Conservation (phyloP, 2,888 invertebrate genomes). For the Calameuta filiformis region DNA sequence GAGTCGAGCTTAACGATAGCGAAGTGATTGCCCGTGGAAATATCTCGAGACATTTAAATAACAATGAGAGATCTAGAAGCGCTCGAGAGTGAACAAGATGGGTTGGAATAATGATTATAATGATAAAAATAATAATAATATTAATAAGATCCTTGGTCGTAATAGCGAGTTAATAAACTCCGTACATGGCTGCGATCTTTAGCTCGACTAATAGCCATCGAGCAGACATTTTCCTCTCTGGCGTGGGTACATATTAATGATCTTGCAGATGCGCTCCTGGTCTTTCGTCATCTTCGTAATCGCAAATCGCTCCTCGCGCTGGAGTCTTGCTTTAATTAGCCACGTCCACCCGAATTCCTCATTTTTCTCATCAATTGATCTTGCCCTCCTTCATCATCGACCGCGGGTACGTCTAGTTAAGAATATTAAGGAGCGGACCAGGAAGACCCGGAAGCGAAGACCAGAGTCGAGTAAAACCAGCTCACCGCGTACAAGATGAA, state of each 20-base stretch:
- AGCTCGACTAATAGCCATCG: conserved; percentile 24
- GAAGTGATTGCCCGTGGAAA: no score
- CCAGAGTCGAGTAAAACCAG: no score
- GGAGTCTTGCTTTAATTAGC: no score
- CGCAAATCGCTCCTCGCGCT: no score
- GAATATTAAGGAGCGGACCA: no score
- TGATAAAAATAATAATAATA: not conserved
- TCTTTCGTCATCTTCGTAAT: conserved; percentile 29
- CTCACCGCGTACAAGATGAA: no score
- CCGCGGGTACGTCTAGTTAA: no score
- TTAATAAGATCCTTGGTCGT: conserved; percentile 14
- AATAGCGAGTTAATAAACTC: conserved; percentile 31
- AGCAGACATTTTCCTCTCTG: conserved; percentile 23
- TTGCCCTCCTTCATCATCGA: no score
- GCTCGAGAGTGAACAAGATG: conserved; percentile 11
- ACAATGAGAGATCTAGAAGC: conserved; percentile 3
- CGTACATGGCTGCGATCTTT: conserved; percentile 26
- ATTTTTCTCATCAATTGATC: no score
- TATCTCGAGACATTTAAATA: conserved; percentile 4
- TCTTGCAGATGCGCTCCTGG: conserved; percentile 29
- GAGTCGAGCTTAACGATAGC: no score
- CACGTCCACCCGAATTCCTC: no score
- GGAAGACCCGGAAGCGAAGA: no score
- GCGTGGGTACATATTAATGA: conserved; percentile 35
- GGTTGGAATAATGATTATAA: not conserved